Evolutionary conservation across 2,888 invertebrate species (phyloP), one percentile per base, ranked within the genome.

Genomic region (Folsomia candida): DNA sequence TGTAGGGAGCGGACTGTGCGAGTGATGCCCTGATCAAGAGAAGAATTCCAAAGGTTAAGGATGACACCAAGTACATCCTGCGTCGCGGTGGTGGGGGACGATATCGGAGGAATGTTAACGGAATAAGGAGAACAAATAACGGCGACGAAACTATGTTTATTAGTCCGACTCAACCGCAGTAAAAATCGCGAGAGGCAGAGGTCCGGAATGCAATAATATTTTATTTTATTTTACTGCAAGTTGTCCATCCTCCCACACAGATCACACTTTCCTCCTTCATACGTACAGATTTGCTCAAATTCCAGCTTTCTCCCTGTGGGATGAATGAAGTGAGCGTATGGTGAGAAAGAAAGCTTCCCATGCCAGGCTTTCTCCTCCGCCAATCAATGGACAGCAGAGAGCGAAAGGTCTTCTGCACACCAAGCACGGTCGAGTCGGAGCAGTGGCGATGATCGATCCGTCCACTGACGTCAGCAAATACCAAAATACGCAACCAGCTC

Each of bases 21-120:
- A 76, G 47, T 1, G 76, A 73, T 26, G 76, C 75, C 70, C 73
- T 70, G 54, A 79, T 73, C 29, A 79, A 51, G 28, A 78, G 67
- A 22, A 78, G 68, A 68, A 78, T 64, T 22, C 76, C 78, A 69
- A 76, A 76, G 28, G 67, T 61, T 25, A 74, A 59, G 25, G 72
- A 72, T 37, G 73, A 70, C 28, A 69, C 54, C 51, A 65, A 22
- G 29, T 69, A 66, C 72, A 69, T 69, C 22, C 18, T 59, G n/a
- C 18, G 4, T 18, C 18, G n/a, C n/a, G 14, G 37, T 37, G 37
- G 37, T 37, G 37, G 37, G 37, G 4, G 37, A 37, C 37, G 14
- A 54, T 54, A n/a, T 14, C n/a, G 54, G 20, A 54, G 54, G 54
- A 54, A 54, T 54, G 9, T 54, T 54, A 54, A 54, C 22, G 22